phyloP scores from a whole-genome alignment of 1,140 invertebrate species.

The Teleogryllus occipitalis region DNA sequence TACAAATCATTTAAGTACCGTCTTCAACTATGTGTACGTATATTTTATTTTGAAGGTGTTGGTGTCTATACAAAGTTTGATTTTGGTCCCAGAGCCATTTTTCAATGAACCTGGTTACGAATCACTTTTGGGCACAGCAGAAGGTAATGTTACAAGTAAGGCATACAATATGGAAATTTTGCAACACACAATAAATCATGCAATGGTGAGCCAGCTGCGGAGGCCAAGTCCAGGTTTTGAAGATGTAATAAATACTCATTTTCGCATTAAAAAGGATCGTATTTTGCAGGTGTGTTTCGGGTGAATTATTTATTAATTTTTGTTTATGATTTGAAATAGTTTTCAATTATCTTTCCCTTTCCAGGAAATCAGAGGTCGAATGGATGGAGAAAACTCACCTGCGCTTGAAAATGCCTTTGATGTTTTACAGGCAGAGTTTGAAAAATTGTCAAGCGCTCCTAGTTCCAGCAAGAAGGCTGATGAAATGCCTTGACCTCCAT shows the following conservation, averaged over 20 bases:
- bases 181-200: constrained; percentile 15
- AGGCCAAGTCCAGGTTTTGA: constrained; percentile 19
- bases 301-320: neutral
- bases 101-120: constrained; percentile 62
- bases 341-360: neutral
- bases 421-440: neutral
- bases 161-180: constrained; percentile 17
- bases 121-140: constrained; percentile 11
- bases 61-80: constrained; percentile 57
- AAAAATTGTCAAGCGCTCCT: neutral
- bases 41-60: constrained; percentile 40
- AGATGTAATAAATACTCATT: constrained; percentile 21
- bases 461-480: neutral
- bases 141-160: constrained; percentile 9
- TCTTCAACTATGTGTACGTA: neutral
- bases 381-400: neutral
- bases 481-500: neutral
- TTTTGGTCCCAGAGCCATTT: constrained; percentile 54
- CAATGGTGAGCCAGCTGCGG: constrained; percentile 19
- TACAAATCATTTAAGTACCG: too few species aligned
- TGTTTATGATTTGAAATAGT: neutral
- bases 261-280: constrained; percentile 15
- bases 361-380: neutral
- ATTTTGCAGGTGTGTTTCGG: constrained; percentile 17
- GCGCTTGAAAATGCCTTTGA: neutral